Conservation (phyloP, 2,888 invertebrate genomes). For the Drosophila incognita region DNA sequence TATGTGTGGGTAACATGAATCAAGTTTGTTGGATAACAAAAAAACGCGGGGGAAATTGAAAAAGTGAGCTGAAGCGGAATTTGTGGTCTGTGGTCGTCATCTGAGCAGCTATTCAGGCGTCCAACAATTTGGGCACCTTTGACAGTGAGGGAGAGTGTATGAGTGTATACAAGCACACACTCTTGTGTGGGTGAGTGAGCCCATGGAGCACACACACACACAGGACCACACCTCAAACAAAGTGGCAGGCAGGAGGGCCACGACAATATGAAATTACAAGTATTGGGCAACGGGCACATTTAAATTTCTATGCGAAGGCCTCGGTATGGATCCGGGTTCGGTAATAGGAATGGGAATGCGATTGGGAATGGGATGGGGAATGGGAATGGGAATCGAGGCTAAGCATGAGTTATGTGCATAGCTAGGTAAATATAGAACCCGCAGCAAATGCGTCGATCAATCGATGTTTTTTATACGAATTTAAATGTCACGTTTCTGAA, state of each 20-base stretch:
- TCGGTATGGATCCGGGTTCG: constrained; percentile 1
- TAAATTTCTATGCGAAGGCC: constrained; percentile 32
- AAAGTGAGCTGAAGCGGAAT: constrained; percentile 25
- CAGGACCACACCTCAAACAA: constrained; percentile 69
- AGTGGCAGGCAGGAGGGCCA: constrained; percentile 32
- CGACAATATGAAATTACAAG: constrained; percentile 50
- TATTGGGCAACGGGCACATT: constrained; percentile 40
- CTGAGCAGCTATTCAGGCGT: constrained; percentile 22
- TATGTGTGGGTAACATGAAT: constrained; percentile 56
- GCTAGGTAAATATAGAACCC: constrained; percentile 76
- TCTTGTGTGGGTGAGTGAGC: constrained; percentile 20
- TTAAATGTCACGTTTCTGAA: constrained; percentile 72
- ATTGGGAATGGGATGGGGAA: constrained; percentile 5
- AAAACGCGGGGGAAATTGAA: constrained; percentile 39
- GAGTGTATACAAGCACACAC: background rate
- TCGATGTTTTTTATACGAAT: constrained; percentile 76
- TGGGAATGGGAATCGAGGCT: constrained; percentile 25
- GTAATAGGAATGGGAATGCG: constrained; percentile 1
- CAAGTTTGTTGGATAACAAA: constrained; percentile 55
- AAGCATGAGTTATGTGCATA: constrained; percentile 73
- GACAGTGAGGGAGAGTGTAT: background rate
- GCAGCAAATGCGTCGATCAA: constrained; percentile 69
- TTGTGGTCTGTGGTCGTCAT: constrained; percentile 57
- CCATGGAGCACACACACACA: constrained; percentile 34
- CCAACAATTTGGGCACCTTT: constrained; percentile 29